Base-by-base conservation (phyloP, 2,888 invertebrate species). In the Drosophila maculinotata region DNA sequence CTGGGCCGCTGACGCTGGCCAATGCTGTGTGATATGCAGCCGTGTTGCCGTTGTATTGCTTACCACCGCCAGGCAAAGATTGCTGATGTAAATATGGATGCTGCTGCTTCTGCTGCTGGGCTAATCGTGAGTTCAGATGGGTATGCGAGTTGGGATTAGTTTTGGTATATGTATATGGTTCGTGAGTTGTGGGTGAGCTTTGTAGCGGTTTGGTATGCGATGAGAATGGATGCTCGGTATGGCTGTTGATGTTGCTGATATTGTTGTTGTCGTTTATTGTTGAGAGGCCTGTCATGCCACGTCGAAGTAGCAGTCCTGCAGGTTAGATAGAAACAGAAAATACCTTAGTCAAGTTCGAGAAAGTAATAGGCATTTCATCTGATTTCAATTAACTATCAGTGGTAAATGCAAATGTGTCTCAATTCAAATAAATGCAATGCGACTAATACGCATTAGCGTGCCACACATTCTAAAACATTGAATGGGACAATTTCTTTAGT, bases 281-380 rank as follows among this genome's bases (percentile, higher is more conserved):
- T 88, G 91, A 91, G 84, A 91, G 88, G 90, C 92, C 91, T 89
- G 92, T 92, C 92, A 92, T 92, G 88, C 92, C 92, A 91, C 92
- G 91, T 89, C 89, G 90, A 89, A 89, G 84, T 89, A 91, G 90
- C 76, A 85, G 79, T 89, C 91, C 92, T 92, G 85, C 59, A 89
- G 83, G 35, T 15, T 3, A 26, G 7, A 60, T 26, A 47, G 60
- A 14, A 69, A 52, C n/a, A 17, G 38, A 12, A 12, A 3, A 12
- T 31, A 10, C 12, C 9, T 41, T 26, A 15, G 25, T 35, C 15
- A n/a, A 4, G 10, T n/a, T 10, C 10, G 10, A 30, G 10, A 30
- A 10, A 5, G 30, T 4, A 20, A 20, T 20, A 20, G 4, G 20
- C 20, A 20, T 20, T 20, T 4, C 20, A 20, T 20, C 20, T 20